These are phyloP conservation scores for Malurus cyaneus DNA, from an alignment of 2,113 vertebrate genomes.

Conservation along the genomic window DNA sequence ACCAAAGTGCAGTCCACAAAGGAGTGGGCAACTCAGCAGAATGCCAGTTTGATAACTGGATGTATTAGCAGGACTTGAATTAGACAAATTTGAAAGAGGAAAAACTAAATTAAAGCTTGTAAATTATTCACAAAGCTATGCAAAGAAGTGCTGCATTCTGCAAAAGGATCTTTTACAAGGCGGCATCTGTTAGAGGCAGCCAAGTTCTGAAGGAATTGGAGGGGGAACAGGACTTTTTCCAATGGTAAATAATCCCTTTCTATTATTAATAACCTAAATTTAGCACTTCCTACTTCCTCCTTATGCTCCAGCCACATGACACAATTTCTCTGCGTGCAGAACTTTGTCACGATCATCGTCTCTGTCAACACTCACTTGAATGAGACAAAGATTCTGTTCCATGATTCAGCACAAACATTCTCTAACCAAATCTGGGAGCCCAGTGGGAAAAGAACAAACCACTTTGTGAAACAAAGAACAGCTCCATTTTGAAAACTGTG, in stretches of 20 bases:
- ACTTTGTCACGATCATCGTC: neutral
- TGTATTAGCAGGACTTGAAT: neutral
- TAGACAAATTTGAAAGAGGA: neutral
- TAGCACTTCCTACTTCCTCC: neutral
- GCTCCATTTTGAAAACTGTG: neutral
- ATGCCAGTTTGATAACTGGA: neutral
- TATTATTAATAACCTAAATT: neutral
- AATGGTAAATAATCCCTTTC: neutral
- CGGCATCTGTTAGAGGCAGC: neutral
- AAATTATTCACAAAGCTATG: conserved; percentile 2
- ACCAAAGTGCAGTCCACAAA: neutral
- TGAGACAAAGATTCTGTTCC: conserved; percentile 38
- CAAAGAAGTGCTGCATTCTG: neutral
- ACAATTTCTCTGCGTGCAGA: neutral
- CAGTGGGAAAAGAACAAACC: conserved; percentile 35
- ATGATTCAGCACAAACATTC: conserved; percentile 39
- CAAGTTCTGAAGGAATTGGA: neutral
- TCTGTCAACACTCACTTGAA: conserved; percentile 11
- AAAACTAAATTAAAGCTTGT: neutral
- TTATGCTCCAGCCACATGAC: neutral
- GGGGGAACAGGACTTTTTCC: neutral
- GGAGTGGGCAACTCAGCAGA: neutral
- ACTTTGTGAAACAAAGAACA: conserved; percentile 9
- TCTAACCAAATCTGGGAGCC: conserved; percentile 33
- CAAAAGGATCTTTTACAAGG: neutral